Percentiles rank a stretch among this genome's conserved stretches.
Evolutionary conservation across 2,113 vertebrate genomes (phyloP).

Genomic region (Pangasianodon hypophthalmus): DNA sequence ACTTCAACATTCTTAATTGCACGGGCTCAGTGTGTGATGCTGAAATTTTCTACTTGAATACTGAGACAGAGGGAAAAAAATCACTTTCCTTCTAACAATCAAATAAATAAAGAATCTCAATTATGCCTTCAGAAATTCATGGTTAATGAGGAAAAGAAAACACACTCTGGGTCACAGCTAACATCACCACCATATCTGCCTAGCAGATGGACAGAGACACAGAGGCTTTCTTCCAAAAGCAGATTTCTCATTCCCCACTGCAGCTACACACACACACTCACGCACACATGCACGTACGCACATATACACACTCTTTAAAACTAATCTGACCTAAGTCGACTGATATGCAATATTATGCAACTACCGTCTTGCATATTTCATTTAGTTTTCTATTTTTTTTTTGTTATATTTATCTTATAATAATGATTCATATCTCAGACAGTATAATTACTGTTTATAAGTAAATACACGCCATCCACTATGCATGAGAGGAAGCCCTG

Average conservation of each 20-base stretch:
- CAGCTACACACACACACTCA: not conserved
- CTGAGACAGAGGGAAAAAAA: not conserved
- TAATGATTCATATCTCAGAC: slow-evolving; percentile 11
- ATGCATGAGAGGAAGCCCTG: slow-evolving; percentile 10
- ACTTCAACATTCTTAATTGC: not conserved
- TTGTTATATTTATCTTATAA: not conserved
- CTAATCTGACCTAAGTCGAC: not conserved
- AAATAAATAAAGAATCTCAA: not conserved
- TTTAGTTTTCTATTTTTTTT: not conserved
- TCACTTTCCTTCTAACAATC: not conserved
- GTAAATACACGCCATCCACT: not conserved
- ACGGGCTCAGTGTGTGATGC: not conserved
- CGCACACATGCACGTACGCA: not conserved
- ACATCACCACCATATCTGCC: slow-evolving; percentile 29
- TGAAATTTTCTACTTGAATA: not conserved
- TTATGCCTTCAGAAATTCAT: not conserved
- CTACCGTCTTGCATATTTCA: not conserved
- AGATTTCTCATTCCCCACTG: slow-evolving; percentile 2
- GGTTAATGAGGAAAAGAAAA: not conserved
- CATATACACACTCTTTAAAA: not conserved
- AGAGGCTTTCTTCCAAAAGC: slow-evolving; percentile 1
- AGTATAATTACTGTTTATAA: slow-evolving; percentile 13
- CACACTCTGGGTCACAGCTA: slow-evolving; percentile 7
- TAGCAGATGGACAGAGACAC: not conserved
- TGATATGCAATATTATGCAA: not conserved